Evolutionary conservation across 2,888 invertebrate species (phyloP).

Genomic region (Noctua comes): DNA sequence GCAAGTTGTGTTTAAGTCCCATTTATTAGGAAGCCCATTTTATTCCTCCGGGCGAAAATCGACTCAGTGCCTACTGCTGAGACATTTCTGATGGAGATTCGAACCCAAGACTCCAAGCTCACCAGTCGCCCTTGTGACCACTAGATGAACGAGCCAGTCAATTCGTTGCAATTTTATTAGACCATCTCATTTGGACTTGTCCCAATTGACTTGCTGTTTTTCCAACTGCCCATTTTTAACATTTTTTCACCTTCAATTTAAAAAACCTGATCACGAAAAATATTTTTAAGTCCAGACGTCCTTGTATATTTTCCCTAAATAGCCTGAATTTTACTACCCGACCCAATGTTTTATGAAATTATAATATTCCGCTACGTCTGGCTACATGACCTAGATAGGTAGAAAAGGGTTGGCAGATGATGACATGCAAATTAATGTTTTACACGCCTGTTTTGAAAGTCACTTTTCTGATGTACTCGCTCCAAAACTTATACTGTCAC

Average conservation of each 20-base stretch:
- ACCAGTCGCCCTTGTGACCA: background rate
- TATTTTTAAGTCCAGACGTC: background rate
- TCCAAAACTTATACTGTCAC: too few species aligned
- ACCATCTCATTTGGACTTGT: background rate
- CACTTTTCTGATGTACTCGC: slow-evolving; percentile 43
- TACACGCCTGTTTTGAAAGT: slow-evolving; percentile 31
- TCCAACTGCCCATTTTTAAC: too few species aligned
- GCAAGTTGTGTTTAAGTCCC: background rate
- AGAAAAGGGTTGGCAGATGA: slow-evolving; percentile 34
- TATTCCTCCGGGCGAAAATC: background rate
- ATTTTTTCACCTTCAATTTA: too few species aligned
- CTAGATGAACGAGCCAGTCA: background rate
- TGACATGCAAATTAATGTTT: slow-evolving; percentile 28
- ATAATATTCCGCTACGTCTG: slow-evolving; percentile 28
- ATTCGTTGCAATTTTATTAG: background rate
- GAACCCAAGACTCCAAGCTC: background rate
- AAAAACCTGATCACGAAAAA: background rate
- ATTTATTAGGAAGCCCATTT: background rate
- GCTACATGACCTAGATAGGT: slow-evolving; percentile 31
- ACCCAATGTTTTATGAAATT: slow-evolving; percentile 23
- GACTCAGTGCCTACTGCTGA: too few species aligned
- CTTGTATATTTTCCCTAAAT: background rate
- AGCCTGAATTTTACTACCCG: background rate
- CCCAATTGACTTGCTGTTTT: background rate
- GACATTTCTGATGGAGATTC: background rate